phyloP scores from a whole-genome alignment of 2,888 invertebrate species.

The Tipula confusa region DNA sequence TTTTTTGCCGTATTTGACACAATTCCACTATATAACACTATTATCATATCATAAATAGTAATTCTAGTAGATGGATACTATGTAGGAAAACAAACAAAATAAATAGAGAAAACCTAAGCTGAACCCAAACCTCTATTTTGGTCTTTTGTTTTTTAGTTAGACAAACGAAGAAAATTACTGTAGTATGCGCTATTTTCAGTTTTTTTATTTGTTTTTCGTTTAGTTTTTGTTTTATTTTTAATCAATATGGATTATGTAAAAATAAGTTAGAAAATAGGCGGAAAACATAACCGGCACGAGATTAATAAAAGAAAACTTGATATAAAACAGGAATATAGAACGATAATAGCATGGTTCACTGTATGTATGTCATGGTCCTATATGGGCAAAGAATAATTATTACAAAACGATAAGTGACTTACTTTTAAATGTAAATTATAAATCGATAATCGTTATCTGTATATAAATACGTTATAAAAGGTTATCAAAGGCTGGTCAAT shows the following conservation, averaged over 20 bases:
- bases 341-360: background rate
- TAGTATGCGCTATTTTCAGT: background rate
- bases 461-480: background rate
- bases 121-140: background rate
- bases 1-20: background rate
- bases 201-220: background rate
- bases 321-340: background rate
- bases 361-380: background rate
- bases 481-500: background rate
- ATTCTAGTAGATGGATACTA: background rate
- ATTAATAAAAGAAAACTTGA: background rate
- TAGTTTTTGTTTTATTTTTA: background rate
- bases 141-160: no score
- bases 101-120: background rate
- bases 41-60: background rate
- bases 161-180: background rate
- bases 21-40: background rate
- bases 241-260: slow-evolving; percentile 12
- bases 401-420: background rate
- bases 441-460: background rate
- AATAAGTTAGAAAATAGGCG: background rate
- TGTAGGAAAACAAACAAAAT: background rate
- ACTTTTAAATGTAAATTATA: background rate
- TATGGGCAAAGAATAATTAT: background rate
- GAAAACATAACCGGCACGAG: background rate